phyloP scores from a whole-genome alignment of 2,797 vertebrate genomes.

The Xerus rutilus region DNA sequence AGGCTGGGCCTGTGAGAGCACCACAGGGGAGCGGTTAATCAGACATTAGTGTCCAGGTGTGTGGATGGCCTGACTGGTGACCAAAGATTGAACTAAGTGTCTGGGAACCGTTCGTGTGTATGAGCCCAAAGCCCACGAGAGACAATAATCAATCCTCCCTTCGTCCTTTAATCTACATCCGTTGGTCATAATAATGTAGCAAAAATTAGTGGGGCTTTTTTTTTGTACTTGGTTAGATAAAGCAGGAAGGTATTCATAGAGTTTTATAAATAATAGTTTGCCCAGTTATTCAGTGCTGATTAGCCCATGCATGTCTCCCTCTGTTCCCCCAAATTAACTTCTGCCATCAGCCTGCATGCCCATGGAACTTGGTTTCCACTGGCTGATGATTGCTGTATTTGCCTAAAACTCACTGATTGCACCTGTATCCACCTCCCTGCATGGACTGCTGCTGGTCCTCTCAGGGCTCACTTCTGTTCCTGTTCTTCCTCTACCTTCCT shows the following conservation, averaged over 20 bases:
- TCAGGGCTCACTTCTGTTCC: background rate
- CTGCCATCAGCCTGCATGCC: background rate
- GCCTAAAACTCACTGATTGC: background rate
- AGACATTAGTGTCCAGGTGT: constrained; percentile 70
- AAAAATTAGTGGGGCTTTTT: constrained; percentile 25
- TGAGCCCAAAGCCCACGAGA: constrained; percentile 1
- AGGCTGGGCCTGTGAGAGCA: constrained; percentile 20
- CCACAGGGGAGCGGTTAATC: constrained; percentile 73
- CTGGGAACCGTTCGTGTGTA: constrained; percentile 26
- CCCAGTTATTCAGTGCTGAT: constrained; percentile 27
- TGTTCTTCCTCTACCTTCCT: background rate
- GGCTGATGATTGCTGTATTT: background rate
- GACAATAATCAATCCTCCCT: constrained; percentile 50
- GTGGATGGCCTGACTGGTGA: constrained; percentile 67
- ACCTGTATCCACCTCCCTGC: background rate
- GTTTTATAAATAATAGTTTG: constrained; percentile 59
- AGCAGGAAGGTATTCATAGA: background rate
- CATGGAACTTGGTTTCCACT: background rate
- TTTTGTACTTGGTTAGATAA: constrained; percentile 42
- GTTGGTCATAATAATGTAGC: background rate
- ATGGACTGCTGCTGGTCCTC: background rate
- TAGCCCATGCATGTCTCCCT: constrained; percentile 24
- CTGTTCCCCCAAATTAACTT: constrained; percentile 48
- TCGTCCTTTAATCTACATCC: constrained; percentile 66
- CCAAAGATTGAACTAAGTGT: constrained; percentile 69